Percentiles rank a stretch among this genome's conserved stretches.
Conservation (phyloP, 2,888 invertebrate genomes). For the Eueremaeus valkanovi region DNA sequence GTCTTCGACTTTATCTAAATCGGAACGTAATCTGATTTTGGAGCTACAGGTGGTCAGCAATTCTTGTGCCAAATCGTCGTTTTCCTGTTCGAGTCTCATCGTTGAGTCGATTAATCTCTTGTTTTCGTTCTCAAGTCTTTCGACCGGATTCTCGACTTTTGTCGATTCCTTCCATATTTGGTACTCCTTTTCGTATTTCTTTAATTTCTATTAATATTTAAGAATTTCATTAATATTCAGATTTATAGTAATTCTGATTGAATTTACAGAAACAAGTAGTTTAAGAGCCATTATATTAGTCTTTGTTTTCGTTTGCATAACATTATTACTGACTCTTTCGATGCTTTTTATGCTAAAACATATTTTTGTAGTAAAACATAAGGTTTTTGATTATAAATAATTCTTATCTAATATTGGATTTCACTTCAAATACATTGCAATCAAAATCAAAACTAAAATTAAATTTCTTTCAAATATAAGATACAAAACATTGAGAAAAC, state of each 20-base stretch:
- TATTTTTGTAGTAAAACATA: no score
- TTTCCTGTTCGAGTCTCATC: conserved; percentile 60
- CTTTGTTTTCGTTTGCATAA: no score
- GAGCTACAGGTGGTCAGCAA: conserved; percentile 58
- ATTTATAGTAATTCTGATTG: no score
- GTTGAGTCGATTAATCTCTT: conserved; percentile 56
- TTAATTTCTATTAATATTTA: conserved; percentile 65
- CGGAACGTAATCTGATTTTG: conserved; percentile 54
- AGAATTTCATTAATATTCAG: no score
- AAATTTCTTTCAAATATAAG: neutral
- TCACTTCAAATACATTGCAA: conserved; percentile 44
- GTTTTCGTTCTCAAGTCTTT: conserved; percentile 55
- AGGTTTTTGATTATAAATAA: no score
- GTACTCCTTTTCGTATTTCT: conserved; percentile 92
- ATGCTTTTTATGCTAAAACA: no score
- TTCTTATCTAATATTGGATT: no score
- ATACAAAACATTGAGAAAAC: neutral
- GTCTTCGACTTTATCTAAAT: conserved; percentile 54
- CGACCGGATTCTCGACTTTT: conserved; percentile 56
- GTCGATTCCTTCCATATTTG: conserved; percentile 64
- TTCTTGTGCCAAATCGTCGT: conserved; percentile 60
- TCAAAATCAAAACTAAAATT: neutral
- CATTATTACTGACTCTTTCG: no score
- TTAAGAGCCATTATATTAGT: no score
- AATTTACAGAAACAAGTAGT: no score